Evolutionary conservation across 2,888 invertebrate species (phyloP).

Genomic region (Abrostola triplasia): DNA sequence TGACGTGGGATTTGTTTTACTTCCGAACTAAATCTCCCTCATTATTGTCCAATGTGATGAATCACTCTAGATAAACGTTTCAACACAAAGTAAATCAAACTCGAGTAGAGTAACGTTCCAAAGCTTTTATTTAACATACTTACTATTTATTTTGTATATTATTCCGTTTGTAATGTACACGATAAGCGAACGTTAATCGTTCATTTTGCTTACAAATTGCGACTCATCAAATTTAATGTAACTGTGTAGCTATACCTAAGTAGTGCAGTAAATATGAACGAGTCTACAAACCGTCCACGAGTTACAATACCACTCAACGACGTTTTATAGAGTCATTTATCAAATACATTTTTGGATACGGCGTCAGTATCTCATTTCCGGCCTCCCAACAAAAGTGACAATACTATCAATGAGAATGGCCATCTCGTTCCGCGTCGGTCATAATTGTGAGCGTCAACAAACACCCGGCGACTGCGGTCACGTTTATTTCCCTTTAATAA

Average conservation of each 20-base stretch:
- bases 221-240: slow-evolving; percentile 68
- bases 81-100: slow-evolving; percentile 80
- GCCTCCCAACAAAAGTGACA: slow-evolving; percentile 29
- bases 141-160: slow-evolving; percentile 72
- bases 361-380: slow-evolving; percentile 28
- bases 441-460: slow-evolving; percentile 50
- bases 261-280: slow-evolving; percentile 24
- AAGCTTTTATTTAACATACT: slow-evolving; percentile 73
- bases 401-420: slow-evolving; percentile 26
- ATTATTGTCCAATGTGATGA: slow-evolving; percentile 82
- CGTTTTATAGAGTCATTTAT: slow-evolving; percentile 22
- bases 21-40: slow-evolving; percentile 77
- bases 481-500: slow-evolving; percentile 67
- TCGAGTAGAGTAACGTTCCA: slow-evolving; percentile 66
- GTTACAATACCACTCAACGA: slow-evolving; percentile 15
- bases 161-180: slow-evolving; percentile 61
- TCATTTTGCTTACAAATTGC: slow-evolving; percentile 62
- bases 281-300: slow-evolving; percentile 9
- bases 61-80: slow-evolving; percentile 83
- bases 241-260: slow-evolving; percentile 22
- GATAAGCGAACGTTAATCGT: slow-evolving; percentile 63
- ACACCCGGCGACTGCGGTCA: slow-evolving; percentile 49
- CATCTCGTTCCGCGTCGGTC: slow-evolving; percentile 26
- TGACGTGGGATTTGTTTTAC: slow-evolving; percentile 80
- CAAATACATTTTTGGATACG: slow-evolving; percentile 19